These are phyloP conservation scores for Indri indri DNA, from an alignment of 2,113 vertebrate species.

Conservation along the genomic window DNA sequence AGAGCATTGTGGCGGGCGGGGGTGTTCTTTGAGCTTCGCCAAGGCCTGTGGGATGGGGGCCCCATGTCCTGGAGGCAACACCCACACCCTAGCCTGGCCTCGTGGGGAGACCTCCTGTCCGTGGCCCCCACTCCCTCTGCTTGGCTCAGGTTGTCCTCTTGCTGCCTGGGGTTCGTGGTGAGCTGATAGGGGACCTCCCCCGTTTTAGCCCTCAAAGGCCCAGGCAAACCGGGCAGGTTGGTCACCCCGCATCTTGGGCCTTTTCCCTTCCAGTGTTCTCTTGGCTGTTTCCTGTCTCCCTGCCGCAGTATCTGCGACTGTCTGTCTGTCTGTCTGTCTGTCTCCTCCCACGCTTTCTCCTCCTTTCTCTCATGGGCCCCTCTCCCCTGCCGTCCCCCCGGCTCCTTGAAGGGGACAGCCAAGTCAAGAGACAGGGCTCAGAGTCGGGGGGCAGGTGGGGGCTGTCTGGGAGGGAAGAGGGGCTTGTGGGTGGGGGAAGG, in stretches of 20 bases:
- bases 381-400: background rate
- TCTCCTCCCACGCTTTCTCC: accelerated
- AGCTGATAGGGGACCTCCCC: background rate
- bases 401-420: background rate
- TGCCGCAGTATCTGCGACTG: background rate
- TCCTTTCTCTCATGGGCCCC: background rate
- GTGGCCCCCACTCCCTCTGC: background rate
- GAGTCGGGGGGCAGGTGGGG: accelerated
- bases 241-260: background rate
- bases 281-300: background rate
- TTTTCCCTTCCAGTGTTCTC: background rate
- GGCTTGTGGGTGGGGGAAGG: background rate
- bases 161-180: background rate
- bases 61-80: background rate
- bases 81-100: no score
- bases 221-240: accelerated
- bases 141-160: background rate
- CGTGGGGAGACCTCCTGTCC: no score
- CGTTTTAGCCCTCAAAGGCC: accelerated
- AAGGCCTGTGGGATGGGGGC: background rate
- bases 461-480: background rate
- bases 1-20: background rate
- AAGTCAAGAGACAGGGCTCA: background rate
- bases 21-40: background rate
- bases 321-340: background rate